These are phyloP conservation scores for Drosophila arawakana DNA, from an alignment of 1,140 invertebrate genomes.

Conservation along the genomic window DNA sequence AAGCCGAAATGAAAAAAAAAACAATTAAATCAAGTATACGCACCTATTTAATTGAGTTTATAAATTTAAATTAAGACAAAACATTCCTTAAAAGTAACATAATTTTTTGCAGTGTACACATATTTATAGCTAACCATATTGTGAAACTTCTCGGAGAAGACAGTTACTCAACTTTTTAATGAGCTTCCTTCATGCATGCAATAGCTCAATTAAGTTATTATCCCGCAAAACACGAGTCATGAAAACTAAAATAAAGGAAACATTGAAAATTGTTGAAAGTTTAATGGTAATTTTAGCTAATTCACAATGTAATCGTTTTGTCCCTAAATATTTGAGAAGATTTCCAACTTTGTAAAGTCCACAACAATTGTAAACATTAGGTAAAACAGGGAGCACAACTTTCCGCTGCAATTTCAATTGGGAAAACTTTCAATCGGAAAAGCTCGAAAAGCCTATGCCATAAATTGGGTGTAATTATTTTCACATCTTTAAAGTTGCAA, in stretches of 20 bases:
- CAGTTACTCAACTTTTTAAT: constrained; percentile 70
- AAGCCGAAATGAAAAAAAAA: too few species aligned
- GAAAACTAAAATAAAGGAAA: constrained; percentile 34
- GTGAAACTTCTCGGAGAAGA: constrained; percentile 5
- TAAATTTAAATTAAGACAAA: too few species aligned
- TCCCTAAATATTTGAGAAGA: constrained; percentile 31
- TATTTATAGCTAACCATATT: background rate
- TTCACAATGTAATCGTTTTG: constrained; percentile 62
- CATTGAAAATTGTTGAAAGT: constrained; percentile 56
- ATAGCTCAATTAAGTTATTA: constrained; percentile 78
- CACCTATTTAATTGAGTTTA: too few species aligned
- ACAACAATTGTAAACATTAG: constrained; percentile 9
- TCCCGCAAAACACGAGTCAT: constrained; percentile 21
- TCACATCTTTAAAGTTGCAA: background rate
- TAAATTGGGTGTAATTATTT: background rate
- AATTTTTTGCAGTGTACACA: background rate
- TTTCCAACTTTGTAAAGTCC: constrained; percentile 5
- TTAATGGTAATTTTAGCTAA: constrained; percentile 62
- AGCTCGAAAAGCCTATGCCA: background rate
- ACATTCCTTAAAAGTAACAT: too few species aligned
- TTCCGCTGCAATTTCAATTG: constrained; percentile 18
- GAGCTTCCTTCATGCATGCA: constrained; percentile 67
- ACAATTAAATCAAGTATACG: too few species aligned
- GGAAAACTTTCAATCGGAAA: constrained; percentile 7
- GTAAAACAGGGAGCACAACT: constrained; percentile 3